Evolutionary conservation across 2,797 vertebrate species (phyloP).

Genomic region (Galago senegalensis): DNA sequence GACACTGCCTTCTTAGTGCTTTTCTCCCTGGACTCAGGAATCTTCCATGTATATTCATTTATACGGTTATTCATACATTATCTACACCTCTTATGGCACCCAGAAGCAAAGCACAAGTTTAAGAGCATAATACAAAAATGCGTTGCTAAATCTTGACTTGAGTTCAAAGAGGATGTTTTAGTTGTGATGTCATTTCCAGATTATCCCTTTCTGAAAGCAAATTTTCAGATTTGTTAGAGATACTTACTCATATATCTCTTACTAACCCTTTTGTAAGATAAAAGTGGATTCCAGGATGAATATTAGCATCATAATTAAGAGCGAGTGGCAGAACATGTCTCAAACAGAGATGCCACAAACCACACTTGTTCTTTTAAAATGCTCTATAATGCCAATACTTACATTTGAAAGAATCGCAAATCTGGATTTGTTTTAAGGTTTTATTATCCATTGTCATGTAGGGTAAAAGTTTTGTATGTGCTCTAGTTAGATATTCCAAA

Average conservation of each 20-base stretch:
- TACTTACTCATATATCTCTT: background rate
- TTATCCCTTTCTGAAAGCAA: background rate
- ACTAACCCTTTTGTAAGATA: background rate
- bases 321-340: background rate
- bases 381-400: background rate
- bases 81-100: background rate
- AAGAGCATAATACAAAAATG: background rate
- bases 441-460: background rate
- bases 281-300: background rate
- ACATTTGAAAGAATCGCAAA: background rate
- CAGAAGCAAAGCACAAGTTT: background rate
- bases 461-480: background rate
- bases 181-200: slow-evolving; percentile 46
- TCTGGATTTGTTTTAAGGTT: slow-evolving; percentile 58
- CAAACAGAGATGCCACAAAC: background rate
- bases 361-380: background rate
- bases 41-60: background rate
- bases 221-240: slow-evolving; percentile 14
- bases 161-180: background rate
- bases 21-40: background rate
- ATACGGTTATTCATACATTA: background rate
- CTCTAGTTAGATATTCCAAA: slow-evolving; percentile 74
- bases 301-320: background rate
- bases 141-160: background rate
- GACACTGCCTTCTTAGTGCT: background rate